Conservation (phyloP, 2,113 vertebrate genomes). For the Nematolebias whitei region DNA sequence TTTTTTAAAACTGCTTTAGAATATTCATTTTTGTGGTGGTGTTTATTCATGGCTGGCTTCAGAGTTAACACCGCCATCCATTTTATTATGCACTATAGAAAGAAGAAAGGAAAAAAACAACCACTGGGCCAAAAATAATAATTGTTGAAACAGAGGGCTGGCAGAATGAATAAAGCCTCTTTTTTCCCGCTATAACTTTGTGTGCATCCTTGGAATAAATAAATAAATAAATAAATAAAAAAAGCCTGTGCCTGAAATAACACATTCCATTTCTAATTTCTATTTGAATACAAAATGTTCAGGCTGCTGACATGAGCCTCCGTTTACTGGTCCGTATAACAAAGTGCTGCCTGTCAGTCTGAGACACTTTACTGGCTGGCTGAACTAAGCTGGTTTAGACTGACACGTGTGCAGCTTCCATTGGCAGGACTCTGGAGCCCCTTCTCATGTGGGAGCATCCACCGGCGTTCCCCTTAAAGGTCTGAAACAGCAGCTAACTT, state of each 20-base stretch:
- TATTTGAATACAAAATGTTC: conserved; percentile 80
- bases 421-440: conserved; percentile 64
- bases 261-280: conserved; percentile 77
- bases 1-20: conserved; percentile 53
- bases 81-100: conserved; percentile 55
- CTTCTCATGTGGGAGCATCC: conserved; percentile 35
- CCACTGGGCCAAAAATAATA: conserved; percentile 64
- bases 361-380: conserved; percentile 81
- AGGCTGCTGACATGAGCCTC: conserved; percentile 63
- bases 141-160: conserved; percentile 65
- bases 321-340: conserved; percentile 80
- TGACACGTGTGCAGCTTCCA: conserved; percentile 70
- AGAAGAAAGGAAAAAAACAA: conserved; percentile 49
- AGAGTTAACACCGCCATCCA: conserved; percentile 45
- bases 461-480: conserved; percentile 48
- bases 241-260: conserved; percentile 74
- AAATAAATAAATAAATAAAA: too few relatives aligned
- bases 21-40: conserved; percentile 56
- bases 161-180: conserved; percentile 60
- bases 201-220: conserved; percentile 53
- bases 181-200: conserved; percentile 26
- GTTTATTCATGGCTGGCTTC: conserved; percentile 24
- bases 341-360: conserved; percentile 78
- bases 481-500: conserved; percentile 56
- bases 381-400: conserved; percentile 85